Evolutionary conservation across 2,888 invertebrate species (phyloP), one percentile per base, ranked within the genome.

Genomic region (Antheraea yamamai): DNA sequence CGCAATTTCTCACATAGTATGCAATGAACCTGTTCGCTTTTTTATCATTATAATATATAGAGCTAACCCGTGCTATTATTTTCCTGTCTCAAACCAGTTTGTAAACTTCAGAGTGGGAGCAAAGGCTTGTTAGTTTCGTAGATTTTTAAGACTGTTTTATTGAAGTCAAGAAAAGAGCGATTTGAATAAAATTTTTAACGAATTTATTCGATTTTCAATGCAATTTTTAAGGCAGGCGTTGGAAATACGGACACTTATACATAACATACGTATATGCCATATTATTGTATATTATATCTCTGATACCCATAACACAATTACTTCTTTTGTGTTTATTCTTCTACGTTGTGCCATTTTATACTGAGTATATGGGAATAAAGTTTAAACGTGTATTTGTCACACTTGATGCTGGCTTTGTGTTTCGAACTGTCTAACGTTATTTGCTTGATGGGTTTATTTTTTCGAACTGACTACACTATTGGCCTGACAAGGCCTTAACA

Each of bases 11-110:
- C 30, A 16, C 80, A 78, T 79, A 75, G 80, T 80, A 75, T 76
- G 76, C 79, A 79, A 75, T 76, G 75, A 66, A 55, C 64, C 35
- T 71, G 76, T 74, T 70, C 76, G 76, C 72, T 78, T 80, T 71
- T 80, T 81, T 78, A 75, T 68, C 35, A 74, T 78, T 78, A 39
- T 73, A 61, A 72, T 1, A 55, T 74, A 55, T 20, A 76, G 70
- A 77, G 76, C 79, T 83, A 80, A 80, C 68, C 23, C 23, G 61
- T 23, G 77, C 76, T 77, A 74, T 81, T 81, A 73, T 61, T 71
- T 71, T 58, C 55, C 55, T 74, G 26, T 23, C 39, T 39, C 23
- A n/a, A 39, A n/a, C 58, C 71, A 39, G 61, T 39, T 71, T 20
- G 8, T 55, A 18, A 55, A 30, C 52, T 58, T 58, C 55, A 7